phyloP scores from a whole-genome alignment of 2,797 vertebrate species.

The Schizopygopsis malacanthus region DNA sequence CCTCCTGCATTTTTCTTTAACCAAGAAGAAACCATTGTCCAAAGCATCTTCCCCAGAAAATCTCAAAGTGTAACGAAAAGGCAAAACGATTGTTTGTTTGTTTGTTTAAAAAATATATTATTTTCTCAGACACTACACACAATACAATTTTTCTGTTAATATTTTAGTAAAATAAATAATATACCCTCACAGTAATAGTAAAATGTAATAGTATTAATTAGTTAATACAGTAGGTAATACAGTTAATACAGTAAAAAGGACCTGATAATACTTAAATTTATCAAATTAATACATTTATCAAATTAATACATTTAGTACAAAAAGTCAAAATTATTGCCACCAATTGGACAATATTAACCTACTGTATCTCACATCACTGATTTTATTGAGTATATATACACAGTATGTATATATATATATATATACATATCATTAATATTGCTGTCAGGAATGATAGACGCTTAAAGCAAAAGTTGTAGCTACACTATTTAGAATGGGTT shows the following conservation, averaged over 20 bases:
- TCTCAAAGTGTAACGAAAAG: background rate
- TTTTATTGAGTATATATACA: background rate
- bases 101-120: background rate
- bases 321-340: background rate
- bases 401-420: background rate
- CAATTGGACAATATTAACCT: background rate
- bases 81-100: too few relatives aligned
- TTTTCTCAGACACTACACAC: constrained; percentile 1
- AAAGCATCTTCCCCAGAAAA: background rate
- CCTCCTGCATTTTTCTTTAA: background rate
- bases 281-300: background rate
- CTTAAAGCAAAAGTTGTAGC: background rate
- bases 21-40: background rate
- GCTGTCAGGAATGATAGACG: background rate
- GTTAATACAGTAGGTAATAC: background rate
- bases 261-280: background rate
- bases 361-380: background rate
- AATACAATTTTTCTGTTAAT: background rate
- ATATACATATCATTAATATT: background rate
- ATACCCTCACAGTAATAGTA: background rate
- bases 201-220: background rate
- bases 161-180: background rate
- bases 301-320: background rate
- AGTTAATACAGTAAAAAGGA: background rate
- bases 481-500: background rate